phyloP scores from a whole-genome alignment of 2,888 invertebrate genomes.

The Acronicta aceris region DNA sequence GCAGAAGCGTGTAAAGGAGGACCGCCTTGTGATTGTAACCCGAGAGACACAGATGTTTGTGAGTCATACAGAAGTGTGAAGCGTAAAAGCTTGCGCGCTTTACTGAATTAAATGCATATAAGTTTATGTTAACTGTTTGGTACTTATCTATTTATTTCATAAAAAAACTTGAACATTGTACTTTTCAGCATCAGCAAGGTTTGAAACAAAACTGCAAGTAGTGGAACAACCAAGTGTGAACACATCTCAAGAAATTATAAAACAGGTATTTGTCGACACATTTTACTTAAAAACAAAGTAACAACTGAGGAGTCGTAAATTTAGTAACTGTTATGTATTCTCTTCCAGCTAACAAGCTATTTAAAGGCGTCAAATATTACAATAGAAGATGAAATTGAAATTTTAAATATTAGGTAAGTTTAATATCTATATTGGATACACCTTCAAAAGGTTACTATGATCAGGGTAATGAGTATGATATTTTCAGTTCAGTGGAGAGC shows the following conservation, averaged over 20 bases:
- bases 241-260: slow-evolving; percentile 79
- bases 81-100: too few species aligned
- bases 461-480: background rate
- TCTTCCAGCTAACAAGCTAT: slow-evolving; percentile 90
- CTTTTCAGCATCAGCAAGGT: slow-evolving; percentile 88
- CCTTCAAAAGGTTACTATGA: background rate
- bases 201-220: slow-evolving; percentile 89
- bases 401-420: slow-evolving; percentile 92
- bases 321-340: background rate
- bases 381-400: slow-evolving; percentile 90
- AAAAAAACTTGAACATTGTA: background rate
- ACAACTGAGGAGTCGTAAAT: background rate
- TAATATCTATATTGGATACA: background rate
- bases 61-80: slow-evolving; percentile 52
- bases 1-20: slow-evolving; percentile 75
- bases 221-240: slow-evolving; percentile 81
- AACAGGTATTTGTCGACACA: slow-evolving; percentile 69
- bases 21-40: slow-evolving; percentile 77
- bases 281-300: background rate
- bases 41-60: slow-evolving; percentile 78
- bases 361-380: slow-evolving; percentile 91
- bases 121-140: too few species aligned
- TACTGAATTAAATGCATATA: too few species aligned
- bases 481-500: slow-evolving; percentile 65
- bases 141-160: background rate